These are phyloP conservation scores for Cataglyphis hispanica DNA, from an alignment of 1,140 invertebrate species.

Conservation along the genomic window DNA sequence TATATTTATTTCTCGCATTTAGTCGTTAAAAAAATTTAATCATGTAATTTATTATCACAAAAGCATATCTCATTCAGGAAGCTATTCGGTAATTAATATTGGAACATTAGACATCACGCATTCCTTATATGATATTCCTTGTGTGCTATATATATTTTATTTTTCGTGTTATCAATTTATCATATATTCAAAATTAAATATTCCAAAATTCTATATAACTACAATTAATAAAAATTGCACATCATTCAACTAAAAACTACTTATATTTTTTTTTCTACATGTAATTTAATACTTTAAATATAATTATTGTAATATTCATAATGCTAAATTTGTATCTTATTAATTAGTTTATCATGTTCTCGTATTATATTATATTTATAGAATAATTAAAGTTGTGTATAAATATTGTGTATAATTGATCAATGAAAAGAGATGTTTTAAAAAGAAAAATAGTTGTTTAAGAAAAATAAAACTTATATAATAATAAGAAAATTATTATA, in stretches of 20 bases:
- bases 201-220: constrained; percentile 1
- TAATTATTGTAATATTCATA: background rate
- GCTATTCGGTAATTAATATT: constrained; percentile 41
- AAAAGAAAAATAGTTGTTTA: constrained; percentile 3
- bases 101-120: constrained; percentile 59
- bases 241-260: background rate
- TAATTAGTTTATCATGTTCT: background rate
- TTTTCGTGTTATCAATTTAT: constrained; percentile 7
- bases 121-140: constrained; percentile 56
- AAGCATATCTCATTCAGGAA: background rate
- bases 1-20: constrained; percentile 74
- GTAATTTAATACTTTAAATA: constrained; percentile 12
- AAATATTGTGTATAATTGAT: constrained; percentile 54
- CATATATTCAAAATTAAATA: too few relatives aligned
- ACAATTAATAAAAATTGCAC: background rate
- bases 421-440: constrained; percentile 12
- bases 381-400: constrained; percentile 15
- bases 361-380: constrained; percentile 5
- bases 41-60: constrained; percentile 64
- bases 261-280: constrained; percentile 17
- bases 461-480: constrained; percentile 16
- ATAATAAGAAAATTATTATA: background rate
- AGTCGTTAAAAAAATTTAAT: constrained; percentile 38
- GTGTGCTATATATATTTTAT: background rate
- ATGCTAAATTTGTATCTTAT: constrained; percentile 49